Evolutionary conservation across 2,113 vertebrate genomes (phyloP), one percentile per base, ranked within the genome.

Genomic region (Planiliza haematocheilus): DNA sequence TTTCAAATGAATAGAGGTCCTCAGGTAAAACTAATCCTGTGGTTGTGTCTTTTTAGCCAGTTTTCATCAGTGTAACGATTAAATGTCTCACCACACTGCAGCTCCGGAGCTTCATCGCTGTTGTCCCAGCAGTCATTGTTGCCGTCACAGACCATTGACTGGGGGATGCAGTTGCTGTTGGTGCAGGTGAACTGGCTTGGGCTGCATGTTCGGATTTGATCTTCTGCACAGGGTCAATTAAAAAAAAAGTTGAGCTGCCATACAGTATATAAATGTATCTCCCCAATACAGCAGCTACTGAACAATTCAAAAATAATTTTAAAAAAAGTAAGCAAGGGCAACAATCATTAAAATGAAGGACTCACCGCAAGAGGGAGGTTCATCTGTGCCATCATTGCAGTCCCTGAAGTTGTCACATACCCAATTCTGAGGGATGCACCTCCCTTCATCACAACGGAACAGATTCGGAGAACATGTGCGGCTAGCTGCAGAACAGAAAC

Each of bases 51-150:
- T 30, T 30, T 30, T 30, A 30, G 5, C 24, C 24, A 14, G 16
- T 16, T 70, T 88, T 91, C 63, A 45, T n/a, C 48, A 21, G 8
- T 48, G 12, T 18, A 39, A 45, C 18, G 24, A 43, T 34, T 12
- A 50, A 17, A 62, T 46, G 10, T 70, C 89, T 91, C 63, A 93
- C 93, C 92, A 71, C 93, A 93, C 58, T 92, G 78, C 58, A 93
- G 86, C 21, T 93, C 93, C 53, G 95, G 88, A 56, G 90, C 97
- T 84, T 99, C 97, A 17, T 99, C 97, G 63, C 97, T 98, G 92
- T 91, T 94, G 86, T 99, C 97, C 82, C 95, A 95, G 79, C 97
- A 99, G 88, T 99, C 97, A 0, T 97, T 95, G 91, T 96, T 97
- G 50, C 97, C 92, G 17, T 94, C 92, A 46, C 93, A 94, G 16